Evolutionary conservation across 2,888 invertebrate genomes (phyloP), one percentile per base, ranked within the genome.

Genomic region (Andrena trimmerana): DNA sequence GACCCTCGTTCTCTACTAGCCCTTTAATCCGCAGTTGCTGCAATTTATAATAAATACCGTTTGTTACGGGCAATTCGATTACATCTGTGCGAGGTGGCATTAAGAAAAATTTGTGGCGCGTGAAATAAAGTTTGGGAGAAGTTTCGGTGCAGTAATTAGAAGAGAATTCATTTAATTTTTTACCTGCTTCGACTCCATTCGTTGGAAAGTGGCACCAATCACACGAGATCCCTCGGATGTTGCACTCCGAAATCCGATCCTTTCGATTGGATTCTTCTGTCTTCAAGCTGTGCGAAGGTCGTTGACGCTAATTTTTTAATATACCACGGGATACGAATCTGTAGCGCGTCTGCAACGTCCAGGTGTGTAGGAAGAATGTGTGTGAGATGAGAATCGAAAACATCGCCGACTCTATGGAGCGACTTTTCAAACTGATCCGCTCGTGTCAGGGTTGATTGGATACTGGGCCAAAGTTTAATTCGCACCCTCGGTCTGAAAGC

Each of bases 391-490:
- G 20, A 33, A n/a, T 62, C 27, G 67, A 4, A 36, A 31, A 5
- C 71, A 67, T 71, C 50, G 31, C 57, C 63, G 50, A 59, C 68
- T 42, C 63, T 50, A 52, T 70, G 72, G 80, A 74, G 54, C 57
- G 63, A 69, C 68, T 67, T 67, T 70, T 36, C 67, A 13, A 76
- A 63, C 69, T 69, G 69, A 75, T 80, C 70, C 50, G 67, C 81
- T 76, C 83, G 88, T 52, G 62, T 83, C 86, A 82, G 84, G 86
- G 88, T 88, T 89, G 89, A 89, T 89, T 90, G 88, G 86, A 85
- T 87, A 92, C 91, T 92, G 91, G 88, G 89, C 86, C 81, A 88
- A 92, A 91, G 87, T 92, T 92, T 90, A 90, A 92, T 92, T 92
- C 89, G 83, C 89, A 90, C 89, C 88, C 87, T 85, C 86, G 75